Evolutionary conservation across 2,113 vertebrate genomes (phyloP).

Genomic region (Peromyscus maniculatus): DNA sequence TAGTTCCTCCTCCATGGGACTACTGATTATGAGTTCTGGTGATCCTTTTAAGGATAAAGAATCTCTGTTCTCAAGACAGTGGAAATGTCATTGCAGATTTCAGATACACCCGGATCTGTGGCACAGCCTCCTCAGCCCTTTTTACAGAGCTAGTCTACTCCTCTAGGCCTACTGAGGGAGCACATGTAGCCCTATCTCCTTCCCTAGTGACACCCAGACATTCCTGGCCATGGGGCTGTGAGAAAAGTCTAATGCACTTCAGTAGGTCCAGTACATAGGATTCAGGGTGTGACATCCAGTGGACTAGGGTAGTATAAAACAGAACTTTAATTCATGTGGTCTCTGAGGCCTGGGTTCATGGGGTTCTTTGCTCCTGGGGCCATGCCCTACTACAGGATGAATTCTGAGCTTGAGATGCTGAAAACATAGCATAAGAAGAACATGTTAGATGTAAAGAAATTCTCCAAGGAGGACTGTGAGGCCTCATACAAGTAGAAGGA

Average conservation of each 20-base stretch:
- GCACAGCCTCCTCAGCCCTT: too few species aligned
- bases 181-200: background rate
- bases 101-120: too few species aligned
- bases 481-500: slow-evolving; percentile 96
- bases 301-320: background rate
- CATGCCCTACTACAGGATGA: slow-evolving; percentile 93
- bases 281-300: background rate
- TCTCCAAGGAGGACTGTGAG: slow-evolving; percentile 96
- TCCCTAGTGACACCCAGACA: background rate
- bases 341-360: background rate
- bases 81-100: too few species aligned
- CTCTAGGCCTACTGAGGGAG: too few species aligned
- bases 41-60: too few species aligned
- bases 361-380: background rate
- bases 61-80: too few species aligned
- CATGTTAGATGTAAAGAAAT: slow-evolving; percentile 95
- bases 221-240: background rate
- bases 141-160: too few species aligned
- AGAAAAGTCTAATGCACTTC: background rate
- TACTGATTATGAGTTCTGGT: too few species aligned
- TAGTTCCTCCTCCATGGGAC: too few species aligned
- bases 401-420: slow-evolving; percentile 96
- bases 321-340: rapidly evolving
- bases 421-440: slow-evolving; percentile 98
- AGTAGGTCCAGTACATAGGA: background rate